Base-by-base conservation (phyloP, 2,888 invertebrate genomes). In the Oscheius sp. region DNA sequence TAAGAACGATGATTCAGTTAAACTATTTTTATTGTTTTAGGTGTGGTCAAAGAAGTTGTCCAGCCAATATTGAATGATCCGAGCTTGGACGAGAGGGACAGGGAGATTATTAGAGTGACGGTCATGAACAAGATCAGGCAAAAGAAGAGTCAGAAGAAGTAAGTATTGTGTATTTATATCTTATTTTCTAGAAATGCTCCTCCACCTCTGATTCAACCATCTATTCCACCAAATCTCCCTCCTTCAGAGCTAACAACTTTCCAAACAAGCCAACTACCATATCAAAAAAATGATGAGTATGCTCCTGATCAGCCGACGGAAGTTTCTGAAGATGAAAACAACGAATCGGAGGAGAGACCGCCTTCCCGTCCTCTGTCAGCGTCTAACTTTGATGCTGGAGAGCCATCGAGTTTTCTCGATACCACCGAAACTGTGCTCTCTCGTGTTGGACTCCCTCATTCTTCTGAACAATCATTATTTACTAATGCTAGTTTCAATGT, bases 341-440 rank as follows among this genome's bases (percentile, higher is more conserved):
- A 44, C 17, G 59, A 59, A 28, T 26, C 12, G 44, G 59, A 56
- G n/a, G 22, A 17, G 36, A 33, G 12, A 41, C 41, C 3, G 5
- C 41, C 41, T 12, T 41, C 59, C 22, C 61, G 69, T 12, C 67
- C 72, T 17, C 47, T 72, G 61, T 69, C 72, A 8, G 61, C 69
- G 3, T 72, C 68, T 2, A 69, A 72, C 24, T 72, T 72, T 38
- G 72, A 72, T n/a, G 32, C 30, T 28, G 72, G 66, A 12, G 30
- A 28, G 17, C 47, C 57, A 3, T 32, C 57, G 14, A 20, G 20
- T 38, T 57, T 67, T 17, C 12, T 67, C 20, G 49, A 57, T 14
- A 24, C 30, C 36, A 51, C 62, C 17, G 62, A 30, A 24, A 30
- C 26, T 28, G 41, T 59, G 2, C 30, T 44, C 12, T 14, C 59